Conservation (phyloP, 2,113 vertebrate genomes). For the Rhinoderma darwinii region DNA sequence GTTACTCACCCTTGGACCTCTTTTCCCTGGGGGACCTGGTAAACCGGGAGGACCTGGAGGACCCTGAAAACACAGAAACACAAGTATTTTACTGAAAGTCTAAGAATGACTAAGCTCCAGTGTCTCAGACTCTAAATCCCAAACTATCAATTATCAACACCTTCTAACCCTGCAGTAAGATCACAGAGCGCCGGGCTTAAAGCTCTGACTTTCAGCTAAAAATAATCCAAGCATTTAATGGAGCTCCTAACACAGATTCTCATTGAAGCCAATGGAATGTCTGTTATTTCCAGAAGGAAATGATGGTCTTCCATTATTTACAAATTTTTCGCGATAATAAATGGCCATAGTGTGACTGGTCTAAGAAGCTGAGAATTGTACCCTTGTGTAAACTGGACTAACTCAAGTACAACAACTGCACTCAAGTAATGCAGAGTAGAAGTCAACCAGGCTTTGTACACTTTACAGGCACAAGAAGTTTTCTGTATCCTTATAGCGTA, state of each 20-base stretch:
- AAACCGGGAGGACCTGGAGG: slow-evolving; percentile 88
- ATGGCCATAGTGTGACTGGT: neutral
- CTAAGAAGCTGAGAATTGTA: neutral
- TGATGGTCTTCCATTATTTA: slow-evolving; percentile 15
- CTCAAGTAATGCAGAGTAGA: neutral
- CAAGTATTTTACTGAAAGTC: slow-evolving; percentile 34
- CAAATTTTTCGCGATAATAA: slow-evolving; percentile 6
- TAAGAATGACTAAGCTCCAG: slow-evolving; percentile 44
- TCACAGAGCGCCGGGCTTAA: slow-evolving; percentile 17
- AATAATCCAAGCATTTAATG: slow-evolving; percentile 21
- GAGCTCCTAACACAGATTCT: slow-evolving; percentile 18
- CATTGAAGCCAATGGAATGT: slow-evolving; percentile 30
- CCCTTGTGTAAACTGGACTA: neutral
- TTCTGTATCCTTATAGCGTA: neutral
- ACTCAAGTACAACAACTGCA: neutral
- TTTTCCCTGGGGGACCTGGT: slow-evolving; percentile 88
- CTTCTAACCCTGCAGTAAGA: slow-evolving; percentile 35
- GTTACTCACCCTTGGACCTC: slow-evolving; percentile 92
- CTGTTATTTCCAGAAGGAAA: slow-evolving; percentile 27
- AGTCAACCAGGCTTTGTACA: neutral
- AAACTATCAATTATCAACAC: slow-evolving; percentile 51
- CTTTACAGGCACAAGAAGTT: neutral
- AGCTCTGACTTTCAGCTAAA: slow-evolving; percentile 13
- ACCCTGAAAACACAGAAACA: slow-evolving; percentile 80
- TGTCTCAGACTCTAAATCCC: slow-evolving; percentile 44